Percentiles rank a stretch among this genome's conserved stretches.
phyloP scores from a whole-genome alignment of 2,888 invertebrate species.

The Ceramica pisi region DNA sequence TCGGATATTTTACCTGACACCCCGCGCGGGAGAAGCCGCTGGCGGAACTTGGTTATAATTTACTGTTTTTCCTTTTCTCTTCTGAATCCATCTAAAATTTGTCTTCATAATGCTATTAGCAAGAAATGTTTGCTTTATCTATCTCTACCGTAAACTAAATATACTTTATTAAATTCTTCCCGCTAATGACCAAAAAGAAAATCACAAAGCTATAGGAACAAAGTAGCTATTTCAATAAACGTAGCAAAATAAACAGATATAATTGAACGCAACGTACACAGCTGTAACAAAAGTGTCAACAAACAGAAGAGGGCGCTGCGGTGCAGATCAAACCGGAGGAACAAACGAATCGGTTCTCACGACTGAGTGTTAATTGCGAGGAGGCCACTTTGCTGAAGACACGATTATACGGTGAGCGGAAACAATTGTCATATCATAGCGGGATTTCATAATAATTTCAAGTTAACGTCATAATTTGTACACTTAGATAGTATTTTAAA shows the following conservation, averaged over 20 bases:
- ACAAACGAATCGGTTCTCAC: slow-evolving; percentile 42
- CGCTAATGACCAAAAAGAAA: neutral
- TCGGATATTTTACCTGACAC: neutral
- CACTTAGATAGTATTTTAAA: too few relatives aligned
- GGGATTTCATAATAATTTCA: neutral
- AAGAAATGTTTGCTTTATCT: too few relatives aligned
- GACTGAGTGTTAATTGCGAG: slow-evolving; percentile 15
- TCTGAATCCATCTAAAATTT: too few relatives aligned
- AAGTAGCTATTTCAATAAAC: neutral
- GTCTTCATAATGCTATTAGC: too few relatives aligned
- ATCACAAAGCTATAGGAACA: neutral
- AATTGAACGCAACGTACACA: slow-evolving; percentile 6
- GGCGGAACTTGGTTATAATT: too few relatives aligned
- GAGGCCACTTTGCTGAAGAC: slow-evolving; percentile 22
- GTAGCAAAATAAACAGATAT: slow-evolving; percentile 9
- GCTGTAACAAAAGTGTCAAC: slow-evolving; percentile 3
- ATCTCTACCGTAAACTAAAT: too few relatives aligned
- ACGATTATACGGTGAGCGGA: slow-evolving; percentile 1
- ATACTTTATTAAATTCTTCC: too few relatives aligned
- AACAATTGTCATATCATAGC: slow-evolving; percentile 4
- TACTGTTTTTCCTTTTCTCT: too few relatives aligned
- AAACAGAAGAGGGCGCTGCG: slow-evolving; percentile 22
- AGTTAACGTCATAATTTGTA: neutral
- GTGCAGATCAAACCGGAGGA: slow-evolving; percentile 19
- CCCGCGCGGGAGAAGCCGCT: too few relatives aligned